Evolutionary conservation across 2,888 invertebrate genomes (phyloP).

Genomic region (Holacanthella duospinosa): DNA sequence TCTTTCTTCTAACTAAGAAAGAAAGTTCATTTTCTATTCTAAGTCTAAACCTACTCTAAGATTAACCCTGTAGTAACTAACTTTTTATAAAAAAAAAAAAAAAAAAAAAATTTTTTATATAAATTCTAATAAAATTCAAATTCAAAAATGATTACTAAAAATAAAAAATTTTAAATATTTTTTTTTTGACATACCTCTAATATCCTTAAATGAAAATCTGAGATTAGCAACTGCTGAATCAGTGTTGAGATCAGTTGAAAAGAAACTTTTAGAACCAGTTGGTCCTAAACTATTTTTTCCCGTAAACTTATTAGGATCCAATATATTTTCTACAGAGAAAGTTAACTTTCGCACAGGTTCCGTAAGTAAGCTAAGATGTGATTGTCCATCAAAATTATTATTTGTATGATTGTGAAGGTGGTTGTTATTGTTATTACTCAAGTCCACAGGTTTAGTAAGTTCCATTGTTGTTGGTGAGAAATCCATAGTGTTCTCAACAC

Average conservation of each 20-base stretch:
- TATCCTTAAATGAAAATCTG: slow-evolving; percentile 37
- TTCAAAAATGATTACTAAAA: too few relatives aligned
- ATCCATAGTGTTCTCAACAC: slow-evolving; percentile 29
- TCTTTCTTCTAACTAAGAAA: too few relatives aligned
- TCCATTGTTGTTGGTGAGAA: slow-evolving; percentile 29
- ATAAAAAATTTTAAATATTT: too few relatives aligned
- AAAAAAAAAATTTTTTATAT: too few relatives aligned
- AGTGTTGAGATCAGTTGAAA: slow-evolving; percentile 27
- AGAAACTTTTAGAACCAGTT: slow-evolving; percentile 21
- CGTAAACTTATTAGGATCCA: slow-evolving; percentile 82
- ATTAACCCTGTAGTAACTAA: too few relatives aligned
- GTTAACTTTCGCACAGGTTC: slow-evolving; percentile 65
- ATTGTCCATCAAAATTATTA: not conserved
- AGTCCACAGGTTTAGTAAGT: slow-evolving; percentile 35
- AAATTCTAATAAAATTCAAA: too few relatives aligned
- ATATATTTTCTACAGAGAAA: slow-evolving; percentile 80
- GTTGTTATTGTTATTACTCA: slow-evolving; percentile 36
- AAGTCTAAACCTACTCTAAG: too few relatives aligned
- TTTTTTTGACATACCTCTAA: too few relatives aligned
- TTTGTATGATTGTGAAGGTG: not conserved
- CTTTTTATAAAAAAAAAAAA: too few relatives aligned
- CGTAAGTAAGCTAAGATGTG: not conserved
- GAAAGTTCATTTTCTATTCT: too few relatives aligned
- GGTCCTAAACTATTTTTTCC: slow-evolving; percentile 43
- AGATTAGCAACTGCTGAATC: slow-evolving; percentile 31